These are phyloP conservation scores for Diplodus puntazzo DNA, from an alignment of 2,797 vertebrate genomes.

Conservation along the genomic window DNA sequence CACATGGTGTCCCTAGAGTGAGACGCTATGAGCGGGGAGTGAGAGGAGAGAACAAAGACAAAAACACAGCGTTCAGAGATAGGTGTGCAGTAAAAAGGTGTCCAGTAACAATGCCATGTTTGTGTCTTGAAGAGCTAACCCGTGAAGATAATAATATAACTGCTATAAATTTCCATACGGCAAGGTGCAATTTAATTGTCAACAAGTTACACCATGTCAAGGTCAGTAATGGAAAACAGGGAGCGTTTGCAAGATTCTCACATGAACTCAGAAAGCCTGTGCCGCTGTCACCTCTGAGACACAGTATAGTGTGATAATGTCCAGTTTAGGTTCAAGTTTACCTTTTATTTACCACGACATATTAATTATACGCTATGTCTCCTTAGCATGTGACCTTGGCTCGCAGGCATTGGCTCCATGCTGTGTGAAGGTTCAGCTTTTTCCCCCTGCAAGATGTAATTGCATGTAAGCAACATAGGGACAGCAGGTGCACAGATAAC, in stretches of 20 bases:
- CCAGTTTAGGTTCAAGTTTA: background rate
- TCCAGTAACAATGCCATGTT: constrained; percentile 7
- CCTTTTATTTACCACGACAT: constrained; percentile 8
- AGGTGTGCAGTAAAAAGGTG: constrained; percentile 14
- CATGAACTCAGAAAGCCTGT: background rate
- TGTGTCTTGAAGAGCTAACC: constrained; percentile 41
- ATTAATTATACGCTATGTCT: background rate
- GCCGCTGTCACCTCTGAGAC: background rate
- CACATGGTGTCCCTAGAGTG: constrained; percentile 48
- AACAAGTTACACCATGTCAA: background rate
- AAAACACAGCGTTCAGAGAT: constrained; percentile 25
- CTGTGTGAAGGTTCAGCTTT: background rate
- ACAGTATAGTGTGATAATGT: background rate
- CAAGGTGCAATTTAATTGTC: constrained; percentile 9
- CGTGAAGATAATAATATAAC: constrained; percentile 6
- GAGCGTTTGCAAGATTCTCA: constrained; percentile 3
- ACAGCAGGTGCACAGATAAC: background rate
- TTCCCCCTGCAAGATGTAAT: constrained; percentile 16
- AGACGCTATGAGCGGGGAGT: constrained; percentile 30
- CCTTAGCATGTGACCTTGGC: background rate
- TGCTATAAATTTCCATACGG: constrained; percentile 8
- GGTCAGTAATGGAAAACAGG: background rate
- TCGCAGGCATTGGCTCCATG: background rate
- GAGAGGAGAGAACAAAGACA: constrained; percentile 51
- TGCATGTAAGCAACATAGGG: background rate